These are phyloP conservation scores for Tauraco erythrolophus DNA, from an alignment of 2,113 vertebrate genomes.

Conservation along the genomic window DNA sequence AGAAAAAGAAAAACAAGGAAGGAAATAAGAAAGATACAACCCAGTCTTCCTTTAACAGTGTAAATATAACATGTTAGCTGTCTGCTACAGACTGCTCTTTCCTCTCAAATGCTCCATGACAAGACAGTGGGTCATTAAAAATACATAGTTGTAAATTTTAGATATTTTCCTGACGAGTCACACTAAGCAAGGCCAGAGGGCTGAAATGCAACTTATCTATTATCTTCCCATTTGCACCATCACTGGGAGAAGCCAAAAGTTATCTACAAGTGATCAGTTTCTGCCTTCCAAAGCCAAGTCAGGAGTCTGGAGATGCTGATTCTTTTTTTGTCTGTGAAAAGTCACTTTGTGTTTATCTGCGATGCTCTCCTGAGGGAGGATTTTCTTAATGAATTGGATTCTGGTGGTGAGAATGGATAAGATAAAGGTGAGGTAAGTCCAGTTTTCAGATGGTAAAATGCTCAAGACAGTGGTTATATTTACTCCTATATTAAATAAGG, in stretches of 20 bases:
- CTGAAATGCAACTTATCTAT: background rate
- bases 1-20: background rate
- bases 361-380: background rate
- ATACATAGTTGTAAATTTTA: background rate
- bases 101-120: background rate
- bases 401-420: background rate
- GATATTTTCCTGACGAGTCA: background rate
- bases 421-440: background rate
- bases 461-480: background rate
- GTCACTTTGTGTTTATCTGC: background rate
- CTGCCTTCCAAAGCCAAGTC: background rate
- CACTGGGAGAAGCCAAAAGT: background rate
- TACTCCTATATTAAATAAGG: background rate
- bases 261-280: background rate
- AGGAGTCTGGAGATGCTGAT: background rate
- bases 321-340: background rate
- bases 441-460: background rate
- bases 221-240: background rate
- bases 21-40: background rate
- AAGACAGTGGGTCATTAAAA: background rate
- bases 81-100: background rate
- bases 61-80: background rate
- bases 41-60: background rate
- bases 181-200: background rate
- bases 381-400: background rate